Evolutionary conservation across 1,140 invertebrate genomes (phyloP), one percentile per base, ranked within the genome.

Genomic region (Diorhabda carinulata): DNA sequence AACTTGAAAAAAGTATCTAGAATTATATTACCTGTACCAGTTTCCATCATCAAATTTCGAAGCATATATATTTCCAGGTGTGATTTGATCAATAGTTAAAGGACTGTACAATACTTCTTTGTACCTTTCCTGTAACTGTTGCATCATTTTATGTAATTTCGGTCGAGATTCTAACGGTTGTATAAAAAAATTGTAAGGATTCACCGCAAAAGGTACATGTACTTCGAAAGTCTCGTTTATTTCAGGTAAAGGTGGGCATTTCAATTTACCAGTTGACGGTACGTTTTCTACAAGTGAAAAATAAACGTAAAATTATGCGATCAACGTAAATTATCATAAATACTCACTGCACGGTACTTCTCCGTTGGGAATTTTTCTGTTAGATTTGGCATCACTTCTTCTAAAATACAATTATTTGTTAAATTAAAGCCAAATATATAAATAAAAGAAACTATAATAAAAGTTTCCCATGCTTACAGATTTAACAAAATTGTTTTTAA

Each of bases 111-210:
- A 52, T 0, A 70, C 65, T 43, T 75, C 52, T 3, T 73, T 72
- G 61, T 78, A 81, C 4, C 57, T 52, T n/a, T 72, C 68, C 68
- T 81, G 79, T 44, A 81, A 58, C 2, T 67, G 47, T 0, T 43
- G 52, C 80, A 80, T 80, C 66, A 81, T 56, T 58, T 72, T 57
- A 9, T 71, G 52, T 4, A 81, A 63, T 42, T 78, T 62, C 5
- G 57, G 40, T 8, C 64, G 41, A 0, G 75, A 73, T 10, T 72
- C 70, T 5, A 75, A 70, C 0, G 80, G 80, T 67, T 81, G 80
- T 0, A 80, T 72, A 47, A 79, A 80, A 61, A 80, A 81, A 73
- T 80, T 81, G 74, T 76, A 80, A 2, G 80, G 80, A 70, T 77
- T 80, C 8, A 81, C 78, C 3, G 80, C 78, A 57, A 74, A 74